Percentiles rank a stretch among this genome's conserved stretches.
phyloP scores from a whole-genome alignment of 2,113 vertebrate genomes.

The Oryzias celebensis region DNA sequence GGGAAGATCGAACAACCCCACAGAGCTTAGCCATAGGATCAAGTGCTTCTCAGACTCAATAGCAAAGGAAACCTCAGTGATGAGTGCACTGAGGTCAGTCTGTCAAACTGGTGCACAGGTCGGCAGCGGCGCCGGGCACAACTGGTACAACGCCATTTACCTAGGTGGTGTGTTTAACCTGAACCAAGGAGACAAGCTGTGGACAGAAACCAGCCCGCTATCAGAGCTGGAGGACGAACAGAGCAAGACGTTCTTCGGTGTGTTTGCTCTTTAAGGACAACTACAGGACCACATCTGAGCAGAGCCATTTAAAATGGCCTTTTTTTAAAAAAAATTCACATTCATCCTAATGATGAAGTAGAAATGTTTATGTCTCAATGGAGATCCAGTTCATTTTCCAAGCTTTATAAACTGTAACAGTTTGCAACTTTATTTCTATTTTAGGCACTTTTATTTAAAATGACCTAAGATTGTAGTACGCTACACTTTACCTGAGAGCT shows the following conservation, averaged over 20 bases:
- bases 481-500: slow-evolving; percentile 26
- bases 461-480: slow-evolving; percentile 47
- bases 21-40: slow-evolving; percentile 66
- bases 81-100: slow-evolving; percentile 65
- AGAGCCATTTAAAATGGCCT: not conserved
- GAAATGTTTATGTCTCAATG: slow-evolving; percentile 55
- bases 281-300: not conserved
- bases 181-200: slow-evolving; percentile 63
- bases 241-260: slow-evolving; percentile 76
- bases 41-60: slow-evolving; percentile 54
- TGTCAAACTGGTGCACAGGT: slow-evolving; percentile 40
- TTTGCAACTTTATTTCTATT: slow-evolving; percentile 49
- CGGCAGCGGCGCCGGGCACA: not conserved
- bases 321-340: slow-evolving; percentile 29
- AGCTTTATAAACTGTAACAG: slow-evolving; percentile 68
- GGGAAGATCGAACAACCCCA: not conserved
- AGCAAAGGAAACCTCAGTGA: slow-evolving; percentile 23
- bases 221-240: slow-evolving; percentile 46
- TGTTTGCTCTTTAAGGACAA: slow-evolving; percentile 68
- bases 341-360: slow-evolving; percentile 60
- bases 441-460: slow-evolving; percentile 56
- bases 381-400: slow-evolving; percentile 44
- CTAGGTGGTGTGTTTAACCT: slow-evolving; percentile 76
- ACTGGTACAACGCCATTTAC: slow-evolving; percentile 75
- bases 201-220: slow-evolving; percentile 58